phyloP scores from a whole-genome alignment of 2,113 vertebrate genomes.

The Rhabdornis inornatus region DNA sequence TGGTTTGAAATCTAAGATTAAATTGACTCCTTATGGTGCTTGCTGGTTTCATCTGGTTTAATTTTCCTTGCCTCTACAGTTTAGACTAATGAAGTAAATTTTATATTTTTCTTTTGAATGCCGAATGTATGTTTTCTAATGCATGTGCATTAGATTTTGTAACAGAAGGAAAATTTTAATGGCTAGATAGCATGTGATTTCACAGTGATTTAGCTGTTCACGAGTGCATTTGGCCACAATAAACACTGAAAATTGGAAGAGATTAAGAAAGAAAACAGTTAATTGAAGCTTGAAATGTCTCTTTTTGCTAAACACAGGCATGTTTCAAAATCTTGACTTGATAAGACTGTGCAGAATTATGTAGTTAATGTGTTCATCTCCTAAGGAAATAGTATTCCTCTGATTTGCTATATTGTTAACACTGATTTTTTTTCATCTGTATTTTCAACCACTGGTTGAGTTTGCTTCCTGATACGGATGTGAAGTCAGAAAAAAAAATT shows the following conservation, averaged over 20 bases:
- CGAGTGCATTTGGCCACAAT: neutral
- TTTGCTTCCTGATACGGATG: neutral
- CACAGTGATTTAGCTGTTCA: neutral
- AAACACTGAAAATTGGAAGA: neutral
- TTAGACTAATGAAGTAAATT: neutral
- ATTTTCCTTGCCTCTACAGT: neutral
- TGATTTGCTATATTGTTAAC: neutral
- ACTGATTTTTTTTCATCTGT: neutral
- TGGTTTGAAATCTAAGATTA: neutral
- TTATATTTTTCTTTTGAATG: neutral
- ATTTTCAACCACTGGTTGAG: neutral
- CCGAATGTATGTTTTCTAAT: neutral
- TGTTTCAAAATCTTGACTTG: neutral
- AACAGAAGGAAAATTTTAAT: neutral
- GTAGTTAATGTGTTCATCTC: neutral
- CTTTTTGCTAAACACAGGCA: neutral
- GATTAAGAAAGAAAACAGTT: neutral
- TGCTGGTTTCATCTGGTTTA: neutral
- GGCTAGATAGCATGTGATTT: neutral
- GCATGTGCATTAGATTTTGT: neutral
- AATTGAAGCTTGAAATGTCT: neutral
- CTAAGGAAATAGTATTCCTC: neutral
- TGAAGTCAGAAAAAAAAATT: neutral
- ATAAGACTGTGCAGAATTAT: neutral
- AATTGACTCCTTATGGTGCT: neutral